Evolutionary conservation across 1,140 invertebrate species (phyloP), one percentile per base, ranked within the genome.

Genomic region (Leucophenga varia): DNA sequence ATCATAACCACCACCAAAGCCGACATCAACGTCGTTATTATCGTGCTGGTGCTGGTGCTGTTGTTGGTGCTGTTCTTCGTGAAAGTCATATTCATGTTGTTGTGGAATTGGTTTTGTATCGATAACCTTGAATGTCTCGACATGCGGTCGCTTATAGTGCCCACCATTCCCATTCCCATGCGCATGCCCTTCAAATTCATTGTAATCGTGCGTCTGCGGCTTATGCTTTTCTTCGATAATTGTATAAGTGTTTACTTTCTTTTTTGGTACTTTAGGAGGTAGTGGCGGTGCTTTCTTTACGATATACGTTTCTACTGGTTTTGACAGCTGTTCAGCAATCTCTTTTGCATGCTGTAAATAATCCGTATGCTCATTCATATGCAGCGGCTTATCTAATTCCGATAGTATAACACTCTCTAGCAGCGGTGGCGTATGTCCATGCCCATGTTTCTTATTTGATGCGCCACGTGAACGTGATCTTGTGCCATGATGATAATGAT

Each of bases 311-410:
- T 67, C 64, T 6, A 35, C 34, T n/a, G 34, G 34, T 10, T 25
- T 25, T 25, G 0, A 52, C 45, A 67, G 49, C 25, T 67, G 63
- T 1, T 59, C 59, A 0, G 63, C 63, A 38, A 67, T 34, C 20
- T 68, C 63, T 47, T 67, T 67, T 31, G 64, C 64, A 16, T 69
- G 64, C n/a, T 69, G 64, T 4, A 68, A 32, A 43, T 68, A 68
- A 1, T 68, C 64, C n/a, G 64, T 54, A 31, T 68, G 64, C 52
- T 68, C 64, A 46, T 57, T 64, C 54, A 58, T 60, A 13, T 68
- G 64, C 40, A 58, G 30, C 12, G 64, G 64, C 20, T 68, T 68
- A 21, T 68, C 60, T 49, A 68, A 37, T 19, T 68, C 64, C 7
- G 64, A 64, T 12, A 68, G 40, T 19, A 68, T 68, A 1, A 68